Base-by-base conservation (phyloP, 1,140 invertebrate genomes). In the Formica exsecta region DNA sequence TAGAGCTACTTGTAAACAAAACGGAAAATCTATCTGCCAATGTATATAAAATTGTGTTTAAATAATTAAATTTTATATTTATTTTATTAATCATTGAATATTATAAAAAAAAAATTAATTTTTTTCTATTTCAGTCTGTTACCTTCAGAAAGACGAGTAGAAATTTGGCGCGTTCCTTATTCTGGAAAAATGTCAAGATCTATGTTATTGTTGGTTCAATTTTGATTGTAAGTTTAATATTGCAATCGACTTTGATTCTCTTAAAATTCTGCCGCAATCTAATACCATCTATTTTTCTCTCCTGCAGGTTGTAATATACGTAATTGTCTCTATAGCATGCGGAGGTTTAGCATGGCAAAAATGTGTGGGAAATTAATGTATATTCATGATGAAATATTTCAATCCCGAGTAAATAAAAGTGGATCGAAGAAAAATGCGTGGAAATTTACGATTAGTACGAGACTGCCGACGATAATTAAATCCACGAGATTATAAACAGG, bases 131-230 rank as follows among this genome's bases (percentile, higher is more conserved):
- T 91, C 94, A 98, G 98, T 98, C 98, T 16, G 97, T 98, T 3
- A 97, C 97, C 65, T 99, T 99, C 94, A 97, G 97, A 90, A 97
- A 97, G 90, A 97, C 97, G 0, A 98, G 98, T 90, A 96, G 98
- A 91, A 98, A 97, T 87, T 94, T 99, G 22, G 98, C 98, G 62
- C 96, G 98, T 32, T 97, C 98, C 25, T 96, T 99, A 93, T 99
- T 98, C 95, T 99, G 98, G 98, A 99, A 99, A 94, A 99, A 99
- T 94, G 96, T 99, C 2, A 99, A 99, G 94, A 96, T 99, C 91
- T 98, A 98, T 89, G 96, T 98, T 3, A 97, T 98, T 80, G 96
- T 98, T 91, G 96, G 95, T 32, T 89, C 96, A 59, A 96, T 98
- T 73, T 95, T 97, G 84, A 95, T 97, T 80, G 96, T 99, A 95